phyloP scores from a whole-genome alignment of 2,113 vertebrate genomes.

The Eulemur macaco region DNA sequence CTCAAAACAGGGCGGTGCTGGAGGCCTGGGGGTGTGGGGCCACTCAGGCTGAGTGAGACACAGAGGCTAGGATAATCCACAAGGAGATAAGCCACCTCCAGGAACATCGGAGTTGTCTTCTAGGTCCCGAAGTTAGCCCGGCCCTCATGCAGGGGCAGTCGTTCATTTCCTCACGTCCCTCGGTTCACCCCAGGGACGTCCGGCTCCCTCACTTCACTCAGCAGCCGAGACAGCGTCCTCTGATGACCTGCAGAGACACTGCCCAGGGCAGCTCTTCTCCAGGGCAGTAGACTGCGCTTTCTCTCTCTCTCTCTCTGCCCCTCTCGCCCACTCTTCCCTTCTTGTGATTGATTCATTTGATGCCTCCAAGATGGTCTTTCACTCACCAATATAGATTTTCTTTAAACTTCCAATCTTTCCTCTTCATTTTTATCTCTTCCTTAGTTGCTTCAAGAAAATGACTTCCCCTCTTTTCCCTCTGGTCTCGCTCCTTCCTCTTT shows the following conservation, averaged over 20 bases:
- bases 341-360: neutral
- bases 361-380: neutral
- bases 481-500: neutral
- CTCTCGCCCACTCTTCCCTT: neutral
- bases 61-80: neutral
- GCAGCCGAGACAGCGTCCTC: neutral
- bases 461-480: neutral
- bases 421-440: neutral
- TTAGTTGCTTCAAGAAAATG: neutral
- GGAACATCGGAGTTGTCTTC: neutral
- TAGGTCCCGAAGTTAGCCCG: neutral
- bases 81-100: neutral
- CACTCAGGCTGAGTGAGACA: neutral
- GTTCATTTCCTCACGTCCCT: neutral
- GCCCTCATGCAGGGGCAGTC: neutral
- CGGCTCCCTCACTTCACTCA: neutral
- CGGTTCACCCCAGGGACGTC: neutral
- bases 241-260: neutral
- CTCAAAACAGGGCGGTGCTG: too few relatives aligned
- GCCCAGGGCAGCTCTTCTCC: neutral
- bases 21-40: neutral
- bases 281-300: neutral
- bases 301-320: too few relatives aligned
- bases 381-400: neutral
- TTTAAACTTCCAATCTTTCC: neutral